A percentile compares a stretch with the other conserved stretches of the same genome.
Conservation (phyloP, 2,888 invertebrate genomes). For the Laothoe populi region DNA sequence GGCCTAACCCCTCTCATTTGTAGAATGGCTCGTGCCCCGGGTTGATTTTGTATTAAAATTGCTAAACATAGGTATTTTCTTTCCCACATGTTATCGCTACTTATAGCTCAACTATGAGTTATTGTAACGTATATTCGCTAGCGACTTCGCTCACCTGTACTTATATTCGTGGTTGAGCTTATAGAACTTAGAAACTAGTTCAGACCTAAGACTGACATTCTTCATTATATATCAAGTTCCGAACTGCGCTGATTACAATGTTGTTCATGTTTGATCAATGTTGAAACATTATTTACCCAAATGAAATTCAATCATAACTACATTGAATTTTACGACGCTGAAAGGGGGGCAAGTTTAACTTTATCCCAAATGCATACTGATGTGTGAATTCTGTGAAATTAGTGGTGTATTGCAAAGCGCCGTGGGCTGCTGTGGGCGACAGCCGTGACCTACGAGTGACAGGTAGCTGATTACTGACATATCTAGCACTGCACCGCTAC, state of each 20-base stretch:
- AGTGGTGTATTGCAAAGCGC: slow-evolving; percentile 29
- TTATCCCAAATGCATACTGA: slow-evolving; percentile 22
- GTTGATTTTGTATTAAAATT: no score
- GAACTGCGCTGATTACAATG: not conserved
- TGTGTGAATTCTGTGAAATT: slow-evolving; percentile 23
- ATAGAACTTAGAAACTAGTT: no score
- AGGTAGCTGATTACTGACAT: slow-evolving; percentile 27
- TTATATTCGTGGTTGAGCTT: no score
- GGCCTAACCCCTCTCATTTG: no score
- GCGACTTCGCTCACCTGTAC: no score
- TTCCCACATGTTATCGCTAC: no score
- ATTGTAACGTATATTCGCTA: no score
- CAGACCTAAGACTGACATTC: not conserved
- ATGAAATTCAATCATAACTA: slow-evolving; percentile 17
- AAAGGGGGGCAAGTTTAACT: slow-evolving; percentile 9
- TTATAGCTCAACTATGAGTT: no score
- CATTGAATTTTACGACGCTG: slow-evolving; percentile 13
- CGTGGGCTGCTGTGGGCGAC: slow-evolving; percentile 35
- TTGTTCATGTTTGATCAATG: not conserved
- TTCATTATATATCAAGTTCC: not conserved
- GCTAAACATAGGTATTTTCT: no score
- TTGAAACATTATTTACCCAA: slow-evolving; percentile 6
- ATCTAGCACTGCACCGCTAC: not conserved
- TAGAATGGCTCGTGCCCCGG: no score
- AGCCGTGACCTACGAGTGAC: slow-evolving; percentile 37